phyloP scores from a whole-genome alignment of 2,888 invertebrate species.

The Yponomeuta evonymella region DNA sequence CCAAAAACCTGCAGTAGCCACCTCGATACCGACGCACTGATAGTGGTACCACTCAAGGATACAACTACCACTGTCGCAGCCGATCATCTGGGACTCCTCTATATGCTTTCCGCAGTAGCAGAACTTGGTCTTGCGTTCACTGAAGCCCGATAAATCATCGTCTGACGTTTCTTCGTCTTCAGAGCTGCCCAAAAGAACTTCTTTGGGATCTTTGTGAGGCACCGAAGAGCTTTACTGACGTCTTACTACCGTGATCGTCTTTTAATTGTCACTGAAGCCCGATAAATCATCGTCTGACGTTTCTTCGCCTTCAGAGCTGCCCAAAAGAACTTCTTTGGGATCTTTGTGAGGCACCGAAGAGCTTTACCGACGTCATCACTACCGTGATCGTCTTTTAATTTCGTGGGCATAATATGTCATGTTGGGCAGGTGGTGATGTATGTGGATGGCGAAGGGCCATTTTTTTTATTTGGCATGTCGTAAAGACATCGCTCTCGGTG shows the following conservation, averaged over 20 bases:
- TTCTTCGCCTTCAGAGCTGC: neutral
- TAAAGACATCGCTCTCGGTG: conserved; percentile 47
- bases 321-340: neutral
- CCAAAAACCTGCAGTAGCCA: conserved; percentile 51
- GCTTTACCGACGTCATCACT: neutral
- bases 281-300: neutral
- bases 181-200: neutral
- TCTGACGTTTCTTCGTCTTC: neutral
- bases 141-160: neutral
- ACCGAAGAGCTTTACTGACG: too few species aligned
- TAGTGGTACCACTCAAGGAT: conserved; percentile 53
- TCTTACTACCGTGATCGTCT: too few species aligned
- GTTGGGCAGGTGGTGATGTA: conserved; percentile 47
- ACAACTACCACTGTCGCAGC: conserved; percentile 48
- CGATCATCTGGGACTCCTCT: conserved; percentile 46
- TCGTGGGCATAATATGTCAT: neutral
- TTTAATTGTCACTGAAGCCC: conserved; percentile 19
- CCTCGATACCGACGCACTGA: conserved; percentile 44
- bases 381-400: too few species aligned
- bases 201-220: neutral
- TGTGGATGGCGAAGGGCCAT: conserved; percentile 49
- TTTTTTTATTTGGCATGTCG: conserved; percentile 39
- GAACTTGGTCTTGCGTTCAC: conserved; percentile 34
- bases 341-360: too few species aligned
- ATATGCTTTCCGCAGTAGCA: conserved; percentile 48